Evolutionary conservation across 2,797 vertebrate species (phyloP).

Genomic region (Propithecus deckenii): DNA sequence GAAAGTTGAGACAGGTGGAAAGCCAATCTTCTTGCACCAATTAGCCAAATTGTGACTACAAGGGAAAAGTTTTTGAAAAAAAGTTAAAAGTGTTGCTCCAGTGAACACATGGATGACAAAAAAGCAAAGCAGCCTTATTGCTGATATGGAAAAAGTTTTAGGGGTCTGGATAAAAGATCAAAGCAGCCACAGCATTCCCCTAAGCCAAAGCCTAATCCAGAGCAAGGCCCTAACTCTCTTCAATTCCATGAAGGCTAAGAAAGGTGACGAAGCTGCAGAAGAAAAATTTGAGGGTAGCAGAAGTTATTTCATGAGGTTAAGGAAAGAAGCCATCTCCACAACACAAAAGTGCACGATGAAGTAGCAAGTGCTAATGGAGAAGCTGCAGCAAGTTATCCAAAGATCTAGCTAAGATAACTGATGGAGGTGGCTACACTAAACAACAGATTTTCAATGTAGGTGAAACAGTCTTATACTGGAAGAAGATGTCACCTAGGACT

Average conservation of each 20-base stretch:
- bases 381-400: neutral
- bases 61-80: neutral
- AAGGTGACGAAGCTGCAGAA: neutral
- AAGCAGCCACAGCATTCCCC: neutral
- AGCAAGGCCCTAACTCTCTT: neutral
- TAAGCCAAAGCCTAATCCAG: neutral
- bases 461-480: neutral
- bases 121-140: neutral
- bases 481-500: neutral
- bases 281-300: neutral
- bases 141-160: neutral
- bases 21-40: neutral
- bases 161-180: neutral
- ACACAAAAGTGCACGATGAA: neutral
- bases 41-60: neutral
- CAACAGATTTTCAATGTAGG: neutral
- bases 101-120: neutral
- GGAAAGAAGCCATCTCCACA: neutral
- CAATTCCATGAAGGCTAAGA: neutral
- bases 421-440: neutral
- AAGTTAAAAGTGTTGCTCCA: neutral
- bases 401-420: neutral
- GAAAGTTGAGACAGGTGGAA: neutral
- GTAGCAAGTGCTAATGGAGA: neutral
- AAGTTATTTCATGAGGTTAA: neutral